These are phyloP conservation scores for Apis mellifera DNA, from an alignment of 1,140 invertebrate genomes.

Conservation along the genomic window Amel_HAv3.1 CM009943.2:9857501-9858000, in stretches of 20 bases:
- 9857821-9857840: conserved; percentile 5
- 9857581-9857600: no score
- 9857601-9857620: no score
- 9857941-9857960: background rate
- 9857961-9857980: background rate
- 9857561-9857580: no score
- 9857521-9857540: no score
- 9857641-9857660: no score
- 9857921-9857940: conserved; percentile 1
- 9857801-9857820: conserved; percentile 37
- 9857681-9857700: conserved; percentile 23
- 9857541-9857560: no score
- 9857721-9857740: conserved; percentile 34
- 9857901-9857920: background rate
- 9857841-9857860: conserved; percentile 20
- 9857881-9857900: conserved; percentile 21
- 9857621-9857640: no score
- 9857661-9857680: background rate
- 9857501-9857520: no score
- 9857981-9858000: background rate
- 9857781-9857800: conserved; percentile 40
- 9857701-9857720: conserved; percentile 22
- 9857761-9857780: conserved; percentile 35
- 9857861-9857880: conserved; percentile 31
- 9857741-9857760: conserved; percentile 14